Evolutionary conservation across 1,140 invertebrate species (phyloP).

Genomic region (Drosophila sproati): DNA sequence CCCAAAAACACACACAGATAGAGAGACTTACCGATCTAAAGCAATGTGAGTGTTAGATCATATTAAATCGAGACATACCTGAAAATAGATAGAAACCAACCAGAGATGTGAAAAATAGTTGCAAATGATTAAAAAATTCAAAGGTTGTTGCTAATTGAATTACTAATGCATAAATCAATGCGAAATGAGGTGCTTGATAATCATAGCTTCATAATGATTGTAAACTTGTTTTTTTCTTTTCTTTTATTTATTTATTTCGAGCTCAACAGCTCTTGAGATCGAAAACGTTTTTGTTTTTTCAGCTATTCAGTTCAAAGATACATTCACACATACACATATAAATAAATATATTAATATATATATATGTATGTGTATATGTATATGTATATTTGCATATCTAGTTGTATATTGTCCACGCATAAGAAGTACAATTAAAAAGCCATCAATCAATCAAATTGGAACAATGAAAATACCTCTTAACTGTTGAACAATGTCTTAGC

Average conservation of each 20-base stretch:
- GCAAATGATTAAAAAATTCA: conserved; percentile 10
- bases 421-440: conserved; percentile 40
- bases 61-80: conserved; percentile 60
- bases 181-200: conserved; percentile 31
- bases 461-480: conserved; percentile 9
- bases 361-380: neutral
- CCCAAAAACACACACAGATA: neutral
- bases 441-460: conserved; percentile 40
- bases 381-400: neutral
- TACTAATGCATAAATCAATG: conserved; percentile 73
- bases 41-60: conserved; percentile 25
- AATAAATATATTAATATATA: neutral
- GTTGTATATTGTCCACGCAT: neutral
- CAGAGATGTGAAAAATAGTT: conserved; percentile 6
- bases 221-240: conserved; percentile 42
- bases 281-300: conserved; percentile 19
- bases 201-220: conserved; percentile 17
- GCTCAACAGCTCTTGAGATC: neutral
- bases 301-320: conserved; percentile 12
- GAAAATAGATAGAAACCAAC: conserved; percentile 32
- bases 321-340: neutral
- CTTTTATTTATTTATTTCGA: neutral
- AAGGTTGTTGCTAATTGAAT: conserved; percentile 63
- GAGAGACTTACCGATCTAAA: conserved; percentile 14
- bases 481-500: conserved; percentile 15